A percentile compares a stretch with the other conserved stretches of the same genome.
Conservation (phyloP, 2,888 invertebrate species). For the Drosophila nigritarsus region DNA sequence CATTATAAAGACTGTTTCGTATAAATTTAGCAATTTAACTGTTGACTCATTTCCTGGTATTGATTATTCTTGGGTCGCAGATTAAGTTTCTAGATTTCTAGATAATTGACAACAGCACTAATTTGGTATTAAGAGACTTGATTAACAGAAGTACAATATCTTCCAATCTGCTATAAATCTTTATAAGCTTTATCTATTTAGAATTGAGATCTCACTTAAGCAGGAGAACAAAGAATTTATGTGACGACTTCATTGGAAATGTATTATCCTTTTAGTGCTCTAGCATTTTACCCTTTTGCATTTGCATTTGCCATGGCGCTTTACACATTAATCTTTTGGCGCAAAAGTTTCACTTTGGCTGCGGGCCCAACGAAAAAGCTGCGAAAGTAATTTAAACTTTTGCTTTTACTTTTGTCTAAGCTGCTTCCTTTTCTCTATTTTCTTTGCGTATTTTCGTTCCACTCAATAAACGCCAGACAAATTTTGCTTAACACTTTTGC, state of each 20-base stretch:
- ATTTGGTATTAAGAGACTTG: conserved; percentile 2
- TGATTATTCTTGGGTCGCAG: background rate
- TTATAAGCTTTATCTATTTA: conserved; percentile 34
- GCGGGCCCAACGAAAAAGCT: conserved; percentile 44
- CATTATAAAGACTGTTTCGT: fast-evolving
- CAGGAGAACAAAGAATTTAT: conserved; percentile 28
- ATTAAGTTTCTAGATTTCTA: background rate
- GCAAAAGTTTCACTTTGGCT: conserved; percentile 54
- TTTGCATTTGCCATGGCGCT: conserved; percentile 41
- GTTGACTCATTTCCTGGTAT: background rate
- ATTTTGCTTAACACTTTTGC: conserved; percentile 74
- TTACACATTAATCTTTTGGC: conserved; percentile 69
- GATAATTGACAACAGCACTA: conserved; percentile 10
- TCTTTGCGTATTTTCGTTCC: conserved; percentile 53
- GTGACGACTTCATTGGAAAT: conserved; percentile 54
- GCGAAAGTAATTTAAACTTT: conserved; percentile 77
- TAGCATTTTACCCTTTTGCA: conserved; percentile 59
- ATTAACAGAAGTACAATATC: background rate
- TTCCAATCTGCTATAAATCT: conserved; percentile 18
- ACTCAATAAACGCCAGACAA: conserved; percentile 74
- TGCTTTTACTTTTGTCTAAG: conserved; percentile 69
- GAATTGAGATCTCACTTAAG: conserved; percentile 35
- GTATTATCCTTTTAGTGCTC: conserved; percentile 56
- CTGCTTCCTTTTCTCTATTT: conserved; percentile 22
- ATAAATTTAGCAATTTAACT: background rate